Conservation (phyloP, 2,113 vertebrate genomes). For the Scophthalmus maximus region DNA sequence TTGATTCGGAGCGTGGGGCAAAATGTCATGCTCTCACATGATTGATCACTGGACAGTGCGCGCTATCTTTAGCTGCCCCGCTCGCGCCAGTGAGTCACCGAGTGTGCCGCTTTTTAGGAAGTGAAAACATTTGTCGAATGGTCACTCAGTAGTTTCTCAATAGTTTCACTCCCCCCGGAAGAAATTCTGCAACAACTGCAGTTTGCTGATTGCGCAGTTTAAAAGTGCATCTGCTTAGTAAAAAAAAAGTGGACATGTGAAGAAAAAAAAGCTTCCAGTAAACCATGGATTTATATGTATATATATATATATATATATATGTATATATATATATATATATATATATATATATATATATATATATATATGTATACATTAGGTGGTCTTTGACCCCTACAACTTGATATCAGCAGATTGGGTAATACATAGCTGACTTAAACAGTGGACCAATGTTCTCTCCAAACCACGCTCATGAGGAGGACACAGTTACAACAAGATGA, state of each 20-base stretch:
- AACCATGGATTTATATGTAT: neutral
- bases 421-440: too few species aligned
- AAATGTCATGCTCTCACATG: neutral
- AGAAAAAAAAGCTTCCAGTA: slow-evolving; percentile 6
- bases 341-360: neutral
- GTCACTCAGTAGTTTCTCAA: slow-evolving; percentile 63
- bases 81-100: slow-evolving; percentile 16
- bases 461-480: neutral
- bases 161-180: slow-evolving; percentile 44
- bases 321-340: neutral
- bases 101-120: slow-evolving; percentile 60
- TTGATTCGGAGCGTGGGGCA: neutral
- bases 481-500: neutral
- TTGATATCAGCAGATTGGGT: slow-evolving; percentile 25
- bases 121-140: slow-evolving; percentile 72
- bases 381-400: slow-evolving; percentile 29
- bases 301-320: neutral
- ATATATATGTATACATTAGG: neutral
- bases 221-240: slow-evolving; percentile 54
- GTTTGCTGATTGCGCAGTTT: slow-evolving; percentile 72
- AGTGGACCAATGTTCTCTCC: slow-evolving; percentile 11
- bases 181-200: slow-evolving; percentile 51
- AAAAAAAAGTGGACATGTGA: slow-evolving; percentile 52
- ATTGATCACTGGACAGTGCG: slow-evolving; percentile 6
- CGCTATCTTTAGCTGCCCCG: slow-evolving; percentile 39